Conservation (phyloP, 2,113 vertebrate species). For the Psammodynastes pulverulentus region DNA sequence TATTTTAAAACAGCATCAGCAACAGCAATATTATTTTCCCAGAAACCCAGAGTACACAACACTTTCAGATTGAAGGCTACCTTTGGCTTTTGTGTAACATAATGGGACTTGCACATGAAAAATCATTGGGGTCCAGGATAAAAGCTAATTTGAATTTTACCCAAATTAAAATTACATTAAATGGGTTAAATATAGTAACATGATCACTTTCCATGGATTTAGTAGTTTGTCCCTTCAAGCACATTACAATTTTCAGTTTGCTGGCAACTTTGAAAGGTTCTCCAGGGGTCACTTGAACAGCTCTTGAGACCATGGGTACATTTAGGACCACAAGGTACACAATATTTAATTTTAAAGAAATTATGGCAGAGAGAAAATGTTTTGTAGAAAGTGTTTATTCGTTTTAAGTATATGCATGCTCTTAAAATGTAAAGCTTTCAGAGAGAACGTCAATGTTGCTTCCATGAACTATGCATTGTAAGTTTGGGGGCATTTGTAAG, state of each 20-base stretch:
- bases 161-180: not conserved
- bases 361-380: not conserved
- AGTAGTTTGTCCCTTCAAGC: not conserved
- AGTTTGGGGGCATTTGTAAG: not conserved
- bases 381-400: not conserved
- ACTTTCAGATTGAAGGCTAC: not conserved
- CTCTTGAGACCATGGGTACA: not conserved
- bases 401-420: not conserved
- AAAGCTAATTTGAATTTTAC: not conserved
- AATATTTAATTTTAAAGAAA: constrained; percentile 10
- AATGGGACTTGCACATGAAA: not conserved
- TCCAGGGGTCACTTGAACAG: not conserved
- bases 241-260: not conserved
- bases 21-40: not conserved
- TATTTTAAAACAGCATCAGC: not conserved
- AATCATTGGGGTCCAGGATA: not conserved
- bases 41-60: not conserved
- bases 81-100: not conserved
- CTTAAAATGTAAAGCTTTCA: not conserved
- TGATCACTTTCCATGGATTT: not conserved
- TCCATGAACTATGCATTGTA: not conserved
- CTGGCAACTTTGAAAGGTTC: not conserved
- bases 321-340: not conserved
- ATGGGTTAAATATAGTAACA: not conserved
- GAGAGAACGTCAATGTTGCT: not conserved